Conservation (phyloP, 2,113 vertebrate species). For the Corydoras sp. region DNA sequence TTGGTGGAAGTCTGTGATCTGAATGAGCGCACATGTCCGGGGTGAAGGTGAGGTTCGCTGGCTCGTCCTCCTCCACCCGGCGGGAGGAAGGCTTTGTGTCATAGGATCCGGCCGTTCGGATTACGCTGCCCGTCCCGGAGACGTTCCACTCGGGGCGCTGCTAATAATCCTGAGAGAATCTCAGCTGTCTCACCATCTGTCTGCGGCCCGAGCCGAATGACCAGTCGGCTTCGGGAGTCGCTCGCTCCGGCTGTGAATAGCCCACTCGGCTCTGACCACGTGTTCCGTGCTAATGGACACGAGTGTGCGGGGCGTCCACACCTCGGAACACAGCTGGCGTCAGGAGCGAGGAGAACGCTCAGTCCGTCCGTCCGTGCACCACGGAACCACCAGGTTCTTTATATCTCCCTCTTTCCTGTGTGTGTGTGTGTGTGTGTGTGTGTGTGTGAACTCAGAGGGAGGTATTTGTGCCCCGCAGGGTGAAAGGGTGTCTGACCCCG, state of each 20-base stretch:
- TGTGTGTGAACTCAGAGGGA: conserved; percentile 7
- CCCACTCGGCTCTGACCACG: conserved; percentile 24
- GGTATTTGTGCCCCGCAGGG: conserved; percentile 27
- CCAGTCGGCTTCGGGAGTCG: not conserved
- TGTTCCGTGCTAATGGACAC: conserved; percentile 8
- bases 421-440: not conserved
- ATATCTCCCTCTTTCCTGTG: not conserved
- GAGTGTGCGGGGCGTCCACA: conserved; percentile 18
- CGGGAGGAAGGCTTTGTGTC: no score
- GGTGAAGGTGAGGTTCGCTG: no score
- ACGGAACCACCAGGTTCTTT: conserved; percentile 10
- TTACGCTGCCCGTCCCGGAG: no score
- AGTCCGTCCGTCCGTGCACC: conserved; percentile 3
- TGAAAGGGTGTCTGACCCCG: conserved; percentile 13
- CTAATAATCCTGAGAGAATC: not conserved
- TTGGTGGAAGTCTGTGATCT: no score
- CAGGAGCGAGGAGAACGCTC: not conserved
- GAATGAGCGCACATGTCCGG: no score
- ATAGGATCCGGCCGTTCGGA: no score
- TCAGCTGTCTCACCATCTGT: conserved; percentile 25
- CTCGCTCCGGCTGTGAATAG: not conserved
- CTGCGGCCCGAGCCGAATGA: not conserved
- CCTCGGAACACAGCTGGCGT: conserved; percentile 32
- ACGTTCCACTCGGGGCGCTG: not conserved
- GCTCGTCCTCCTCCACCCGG: no score